These are phyloP conservation scores for Anhinga rufa DNA, from an alignment of 2,113 vertebrate species.

Conservation along the genomic window DNA sequence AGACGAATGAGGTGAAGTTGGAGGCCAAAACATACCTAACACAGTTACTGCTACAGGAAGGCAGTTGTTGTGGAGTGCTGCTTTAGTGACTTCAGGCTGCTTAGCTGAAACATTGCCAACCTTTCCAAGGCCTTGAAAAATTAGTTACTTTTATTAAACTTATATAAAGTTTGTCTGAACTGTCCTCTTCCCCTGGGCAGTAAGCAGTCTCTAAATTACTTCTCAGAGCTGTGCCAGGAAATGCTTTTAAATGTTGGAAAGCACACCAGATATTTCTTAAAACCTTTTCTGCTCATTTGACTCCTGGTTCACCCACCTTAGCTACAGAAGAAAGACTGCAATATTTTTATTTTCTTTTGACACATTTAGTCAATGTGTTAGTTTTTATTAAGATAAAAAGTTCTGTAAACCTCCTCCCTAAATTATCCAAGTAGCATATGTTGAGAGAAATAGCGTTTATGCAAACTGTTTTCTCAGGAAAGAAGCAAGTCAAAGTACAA, in stretches of 20 bases:
- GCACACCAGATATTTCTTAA: neutral
- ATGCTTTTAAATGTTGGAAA: neutral
- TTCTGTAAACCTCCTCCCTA: neutral
- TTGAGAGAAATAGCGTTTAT: neutral
- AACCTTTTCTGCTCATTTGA: neutral
- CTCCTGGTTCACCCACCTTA: neutral
- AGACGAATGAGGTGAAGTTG: neutral
- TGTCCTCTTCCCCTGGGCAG: neutral
- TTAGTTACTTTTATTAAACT: neutral
- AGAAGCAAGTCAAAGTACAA: neutral
- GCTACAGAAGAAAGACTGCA: neutral
- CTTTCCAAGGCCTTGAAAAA: neutral
- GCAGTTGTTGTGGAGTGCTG: rapidly evolving
- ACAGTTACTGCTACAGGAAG: neutral
- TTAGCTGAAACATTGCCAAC: neutral
- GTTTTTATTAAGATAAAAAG: neutral
- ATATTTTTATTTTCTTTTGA: neutral
- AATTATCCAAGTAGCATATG: neutral
- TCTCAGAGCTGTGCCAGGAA: neutral
- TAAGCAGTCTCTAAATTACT: neutral
- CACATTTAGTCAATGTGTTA: no score
- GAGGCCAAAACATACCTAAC: neutral
- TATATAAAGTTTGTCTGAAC: neutral
- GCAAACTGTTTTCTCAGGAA: neutral
- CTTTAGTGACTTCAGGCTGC: neutral